Evolutionary conservation across 1,140 invertebrate species (phyloP).

Genomic region (Solen grandis): DNA sequence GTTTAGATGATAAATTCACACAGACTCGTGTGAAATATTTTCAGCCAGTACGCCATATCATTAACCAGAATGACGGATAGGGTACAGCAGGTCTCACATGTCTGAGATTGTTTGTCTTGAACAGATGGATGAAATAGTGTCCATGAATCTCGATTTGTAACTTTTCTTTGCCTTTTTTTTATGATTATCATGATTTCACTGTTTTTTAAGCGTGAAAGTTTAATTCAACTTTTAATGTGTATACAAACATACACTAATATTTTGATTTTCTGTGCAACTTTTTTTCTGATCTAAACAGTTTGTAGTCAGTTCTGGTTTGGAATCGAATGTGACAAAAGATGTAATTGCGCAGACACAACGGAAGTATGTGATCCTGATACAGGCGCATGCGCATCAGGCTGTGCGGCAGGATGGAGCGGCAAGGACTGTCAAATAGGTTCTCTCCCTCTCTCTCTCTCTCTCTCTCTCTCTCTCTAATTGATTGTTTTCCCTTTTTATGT

Average conservation of each 20-base stretch:
- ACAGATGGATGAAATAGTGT: not conserved
- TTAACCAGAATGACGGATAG: too few species aligned
- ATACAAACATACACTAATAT: not conserved
- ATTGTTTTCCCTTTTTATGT: too few species aligned
- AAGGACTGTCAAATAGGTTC: constrained; percentile 41
- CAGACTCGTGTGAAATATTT: too few species aligned
- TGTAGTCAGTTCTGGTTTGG: constrained; percentile 47
- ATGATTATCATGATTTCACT: not conserved
- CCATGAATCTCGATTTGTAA: not conserved
- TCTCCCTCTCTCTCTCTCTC: too few species aligned
- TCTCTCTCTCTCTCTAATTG: too few species aligned
- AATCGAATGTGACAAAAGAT: constrained; percentile 5
- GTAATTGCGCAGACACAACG: constrained; percentile 29
- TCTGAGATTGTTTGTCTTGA: not conserved
- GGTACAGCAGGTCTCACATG: too few species aligned
- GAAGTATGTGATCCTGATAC: constrained; percentile 39
- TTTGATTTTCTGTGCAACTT: too few species aligned
- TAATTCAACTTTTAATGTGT: not conserved
- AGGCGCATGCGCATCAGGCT: constrained; percentile 39
- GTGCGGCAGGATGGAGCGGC: constrained; percentile 40
- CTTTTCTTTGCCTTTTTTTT: not conserved
- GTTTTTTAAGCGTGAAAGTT: not conserved
- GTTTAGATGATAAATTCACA: too few species aligned
- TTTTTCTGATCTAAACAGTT: too few species aligned
- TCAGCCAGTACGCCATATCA: too few species aligned